Percentiles rank a stretch among this genome's conserved stretches.
Conservation (phyloP, 2,888 invertebrate species). For the Drosophila infuscata region DNA sequence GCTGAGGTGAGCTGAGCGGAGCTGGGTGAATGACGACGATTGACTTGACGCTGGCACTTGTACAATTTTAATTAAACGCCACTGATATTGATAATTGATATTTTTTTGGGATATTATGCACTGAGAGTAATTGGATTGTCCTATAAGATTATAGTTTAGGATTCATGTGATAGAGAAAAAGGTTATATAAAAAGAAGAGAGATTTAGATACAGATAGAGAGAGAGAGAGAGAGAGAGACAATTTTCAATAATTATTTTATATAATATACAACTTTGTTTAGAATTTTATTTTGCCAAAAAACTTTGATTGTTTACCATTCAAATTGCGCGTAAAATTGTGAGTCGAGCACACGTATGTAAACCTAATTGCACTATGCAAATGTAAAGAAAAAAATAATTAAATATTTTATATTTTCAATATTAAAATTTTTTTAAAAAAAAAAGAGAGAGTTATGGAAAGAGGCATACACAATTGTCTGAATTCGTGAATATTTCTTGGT, state of each 20-base stretch:
- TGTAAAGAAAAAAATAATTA: too few relatives aligned
- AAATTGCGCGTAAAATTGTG: too few relatives aligned
- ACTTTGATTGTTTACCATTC: neutral
- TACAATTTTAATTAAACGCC: conserved; percentile 83
- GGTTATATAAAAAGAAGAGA: neutral
- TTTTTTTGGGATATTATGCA: conserved; percentile 28
- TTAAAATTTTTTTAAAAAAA: neutral
- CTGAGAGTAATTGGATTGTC: conserved; percentile 30
- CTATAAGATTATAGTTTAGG: neutral
- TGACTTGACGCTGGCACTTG: conserved; percentile 75
- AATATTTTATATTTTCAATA: too few relatives aligned
- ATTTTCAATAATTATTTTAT: neutral
- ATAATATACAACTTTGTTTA: neutral
- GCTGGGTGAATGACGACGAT: conserved; percentile 57
- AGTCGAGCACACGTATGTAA: neutral
- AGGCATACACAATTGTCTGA: neutral
- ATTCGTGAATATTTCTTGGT: neutral
- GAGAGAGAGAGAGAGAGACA: neutral
- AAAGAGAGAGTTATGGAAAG: neutral
- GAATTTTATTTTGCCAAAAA: neutral
- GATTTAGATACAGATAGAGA: too few relatives aligned
- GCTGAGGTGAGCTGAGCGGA: conserved; percentile 14
- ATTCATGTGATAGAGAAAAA: neutral
- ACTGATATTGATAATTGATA: conserved; percentile 73
- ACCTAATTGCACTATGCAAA: neutral